These are phyloP conservation scores for Schizotus pectinicornis DNA, from an alignment of 2,888 invertebrate species.

Conservation along the genomic window DNA sequence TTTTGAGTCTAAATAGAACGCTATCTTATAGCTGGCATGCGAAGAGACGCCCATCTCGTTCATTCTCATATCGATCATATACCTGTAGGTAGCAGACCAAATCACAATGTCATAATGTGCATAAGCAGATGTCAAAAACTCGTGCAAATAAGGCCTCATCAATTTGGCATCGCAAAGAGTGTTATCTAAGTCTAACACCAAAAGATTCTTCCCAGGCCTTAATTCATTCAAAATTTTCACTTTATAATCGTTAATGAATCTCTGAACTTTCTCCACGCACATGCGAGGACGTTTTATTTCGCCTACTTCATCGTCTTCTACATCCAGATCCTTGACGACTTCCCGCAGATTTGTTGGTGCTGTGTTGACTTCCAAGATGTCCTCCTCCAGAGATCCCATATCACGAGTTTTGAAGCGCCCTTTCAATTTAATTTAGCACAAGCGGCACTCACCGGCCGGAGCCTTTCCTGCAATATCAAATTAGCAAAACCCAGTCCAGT, in stretches of 20 bases:
- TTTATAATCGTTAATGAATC: constrained; percentile 82
- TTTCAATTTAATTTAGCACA: constrained; percentile 81
- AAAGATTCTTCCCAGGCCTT: constrained; percentile 83
- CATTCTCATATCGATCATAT: constrained; percentile 99
- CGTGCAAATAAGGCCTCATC: constrained; percentile 95
- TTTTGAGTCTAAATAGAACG: constrained; percentile 87
- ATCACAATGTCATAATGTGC: constrained; percentile 95
- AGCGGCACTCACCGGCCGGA: constrained; percentile 77
- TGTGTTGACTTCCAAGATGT: constrained; percentile 82
- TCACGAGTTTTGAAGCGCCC: constrained; percentile 86
- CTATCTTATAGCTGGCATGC: constrained; percentile 86
- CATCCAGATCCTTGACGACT: constrained; percentile 90
- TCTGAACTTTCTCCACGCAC: constrained; percentile 82
- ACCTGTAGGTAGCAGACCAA: constrained; percentile 99
- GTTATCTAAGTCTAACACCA: constrained; percentile 96
- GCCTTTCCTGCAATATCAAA: constrained; percentile 71
- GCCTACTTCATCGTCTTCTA: constrained; percentile 85
- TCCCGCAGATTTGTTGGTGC: constrained; percentile 84
- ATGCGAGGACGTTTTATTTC: no score
- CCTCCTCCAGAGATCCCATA: constrained; percentile 95
- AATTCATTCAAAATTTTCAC: constrained; percentile 83
- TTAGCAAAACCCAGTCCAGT: not conserved
- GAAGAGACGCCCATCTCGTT: constrained; percentile 84
- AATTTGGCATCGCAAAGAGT: constrained; percentile 91
- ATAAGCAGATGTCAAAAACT: constrained; percentile 88